phyloP scores from a whole-genome alignment of 2,888 invertebrate genomes.

The Drosophila lacicola region DNA sequence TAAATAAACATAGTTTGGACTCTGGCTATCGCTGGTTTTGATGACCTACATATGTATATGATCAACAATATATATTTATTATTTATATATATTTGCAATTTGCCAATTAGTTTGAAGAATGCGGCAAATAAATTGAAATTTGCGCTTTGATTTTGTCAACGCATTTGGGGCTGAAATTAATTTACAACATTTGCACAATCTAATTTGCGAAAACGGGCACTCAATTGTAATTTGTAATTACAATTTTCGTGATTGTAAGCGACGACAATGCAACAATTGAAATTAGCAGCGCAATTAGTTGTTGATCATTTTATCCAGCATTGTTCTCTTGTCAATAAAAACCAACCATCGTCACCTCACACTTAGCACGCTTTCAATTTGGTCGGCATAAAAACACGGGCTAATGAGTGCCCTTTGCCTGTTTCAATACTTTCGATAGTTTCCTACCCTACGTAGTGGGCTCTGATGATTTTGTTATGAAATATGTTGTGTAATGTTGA shows the following conservation, averaged over 20 bases:
- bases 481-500: background rate
- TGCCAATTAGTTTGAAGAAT: constrained; percentile 39
- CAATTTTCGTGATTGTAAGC: constrained; percentile 72
- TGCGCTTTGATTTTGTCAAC: constrained; percentile 46
- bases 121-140: constrained; percentile 44
- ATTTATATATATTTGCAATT: background rate
- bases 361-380: background rate
- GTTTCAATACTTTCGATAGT: constrained; percentile 21
- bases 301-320: constrained; percentile 56
- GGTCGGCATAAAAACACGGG: constrained; percentile 40
- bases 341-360: background rate
- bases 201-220: constrained; percentile 53
- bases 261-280: constrained; percentile 72
- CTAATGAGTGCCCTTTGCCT: constrained; percentile 62
- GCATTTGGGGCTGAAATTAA: constrained; percentile 56
- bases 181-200: constrained; percentile 73
- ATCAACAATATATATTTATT: too few species aligned
- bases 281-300: constrained; percentile 77
- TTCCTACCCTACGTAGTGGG: constrained; percentile 25
- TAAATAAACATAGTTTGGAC: constrained; percentile 7
- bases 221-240: constrained; percentile 77
- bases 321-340: constrained; percentile 45
- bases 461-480: background rate
- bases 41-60: background rate
- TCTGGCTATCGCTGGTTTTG: background rate